Percentiles rank a stretch among this genome's conserved stretches.
These are phyloP conservation scores for Champsocephalus esox DNA, from an alignment of 2,797 vertebrate species.

Conservation along the genomic window DNA sequence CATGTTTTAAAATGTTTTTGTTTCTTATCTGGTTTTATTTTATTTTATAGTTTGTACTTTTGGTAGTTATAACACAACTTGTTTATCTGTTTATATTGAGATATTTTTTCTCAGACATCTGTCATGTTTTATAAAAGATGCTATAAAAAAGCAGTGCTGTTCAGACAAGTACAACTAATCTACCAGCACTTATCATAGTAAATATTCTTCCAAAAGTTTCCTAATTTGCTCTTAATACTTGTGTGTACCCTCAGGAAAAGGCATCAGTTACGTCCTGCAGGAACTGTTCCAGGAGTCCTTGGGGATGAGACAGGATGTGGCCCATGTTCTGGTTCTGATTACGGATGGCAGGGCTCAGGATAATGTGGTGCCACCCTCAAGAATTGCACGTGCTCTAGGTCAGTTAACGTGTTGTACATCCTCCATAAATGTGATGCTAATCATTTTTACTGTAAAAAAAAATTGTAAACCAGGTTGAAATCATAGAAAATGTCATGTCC, in stretches of 20 bases:
- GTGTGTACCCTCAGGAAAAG: constrained; percentile 80
- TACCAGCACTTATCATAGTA: background rate
- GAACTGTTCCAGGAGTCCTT: constrained; percentile 89
- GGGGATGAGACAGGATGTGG: constrained; percentile 88
- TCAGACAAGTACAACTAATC: background rate
- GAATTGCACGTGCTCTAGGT: constrained; percentile 88
- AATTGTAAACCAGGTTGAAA: background rate
- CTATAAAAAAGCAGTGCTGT: background rate
- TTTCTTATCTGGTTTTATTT: too few relatives aligned
- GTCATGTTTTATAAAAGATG: background rate
- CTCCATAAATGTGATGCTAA: background rate
- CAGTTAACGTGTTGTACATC: constrained; percentile 34
- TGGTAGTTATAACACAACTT: too few relatives aligned
- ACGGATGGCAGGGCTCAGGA: constrained; percentile 93
- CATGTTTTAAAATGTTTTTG: too few relatives aligned
- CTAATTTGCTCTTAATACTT: constrained; percentile 1
- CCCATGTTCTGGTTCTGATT: constrained; percentile 88
- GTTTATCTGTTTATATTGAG: too few relatives aligned
- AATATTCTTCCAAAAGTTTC: background rate
- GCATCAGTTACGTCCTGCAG: constrained; percentile 87
- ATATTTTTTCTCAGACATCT: background rate
- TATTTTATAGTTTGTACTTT: too few relatives aligned
- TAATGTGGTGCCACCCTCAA: constrained; percentile 87
- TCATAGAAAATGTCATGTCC: background rate
- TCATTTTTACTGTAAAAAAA: background rate